Evolutionary conservation across 2,888 invertebrate genomes (phyloP).

Genomic region (Caenorhabditis angaria): DNA sequence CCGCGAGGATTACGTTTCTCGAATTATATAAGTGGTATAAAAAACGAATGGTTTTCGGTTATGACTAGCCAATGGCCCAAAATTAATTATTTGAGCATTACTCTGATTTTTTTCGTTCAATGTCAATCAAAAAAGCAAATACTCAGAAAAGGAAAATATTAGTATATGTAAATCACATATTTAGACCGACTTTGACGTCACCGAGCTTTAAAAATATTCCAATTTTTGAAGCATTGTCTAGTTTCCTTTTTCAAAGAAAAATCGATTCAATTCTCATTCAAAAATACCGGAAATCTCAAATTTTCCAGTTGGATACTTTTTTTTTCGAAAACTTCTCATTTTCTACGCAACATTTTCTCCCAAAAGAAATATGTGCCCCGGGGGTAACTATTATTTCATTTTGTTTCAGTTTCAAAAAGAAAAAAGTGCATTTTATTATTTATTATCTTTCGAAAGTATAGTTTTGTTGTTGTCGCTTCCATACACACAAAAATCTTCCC

Average conservation of each 20-base stretch:
- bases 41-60: too few relatives aligned
- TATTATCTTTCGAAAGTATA: not conserved
- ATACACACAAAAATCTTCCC: too few relatives aligned
- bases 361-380: not conserved
- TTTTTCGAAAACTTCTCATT: not conserved
- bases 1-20: too few relatives aligned
- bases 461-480: not conserved
- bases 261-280: not conserved
- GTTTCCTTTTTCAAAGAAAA: not conserved
- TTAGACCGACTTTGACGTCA: not conserved
- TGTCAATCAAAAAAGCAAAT: not conserved
- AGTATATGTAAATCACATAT: too few relatives aligned
- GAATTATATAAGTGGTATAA: too few relatives aligned
- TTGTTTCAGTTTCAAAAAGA: not conserved
- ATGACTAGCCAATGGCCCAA: too few relatives aligned
- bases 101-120: not conserved
- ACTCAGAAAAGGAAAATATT: too few relatives aligned
- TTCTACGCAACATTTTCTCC: not conserved
- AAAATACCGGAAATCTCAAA: constrained; percentile 7
- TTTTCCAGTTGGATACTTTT: constrained; percentile 4
- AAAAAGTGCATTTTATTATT: not conserved
- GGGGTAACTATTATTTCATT: not conserved
- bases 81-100: too few relatives aligned
- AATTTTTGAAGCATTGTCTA: too few relatives aligned
- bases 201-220: too few relatives aligned